A percentile compares a stretch with the other conserved stretches of the same genome.
Conservation (phyloP, 2,888 invertebrate species). For the Cyrtodaria siliqua region DNA sequence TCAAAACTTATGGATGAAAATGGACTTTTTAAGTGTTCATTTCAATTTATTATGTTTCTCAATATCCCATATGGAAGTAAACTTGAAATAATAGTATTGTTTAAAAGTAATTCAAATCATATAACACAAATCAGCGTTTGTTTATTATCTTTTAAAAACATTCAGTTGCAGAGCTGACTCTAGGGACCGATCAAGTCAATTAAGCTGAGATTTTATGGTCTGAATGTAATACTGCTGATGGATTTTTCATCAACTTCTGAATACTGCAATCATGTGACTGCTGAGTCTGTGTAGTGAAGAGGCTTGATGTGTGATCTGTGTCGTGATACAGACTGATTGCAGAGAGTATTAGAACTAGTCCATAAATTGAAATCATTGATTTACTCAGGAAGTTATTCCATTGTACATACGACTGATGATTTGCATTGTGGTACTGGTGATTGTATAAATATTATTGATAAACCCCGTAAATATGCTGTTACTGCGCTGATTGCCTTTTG, state of each 20-base stretch:
- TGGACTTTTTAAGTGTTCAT: too few relatives aligned
- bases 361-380: conserved; percentile 52
- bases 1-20: too few relatives aligned
- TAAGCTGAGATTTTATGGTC: too few relatives aligned
- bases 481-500: conserved; percentile 14
- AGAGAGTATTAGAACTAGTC: conserved; percentile 28
- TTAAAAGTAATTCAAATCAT: too few relatives aligned
- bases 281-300: conserved; percentile 19
- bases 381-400: conserved; percentile 35
- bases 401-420: conserved; percentile 34
- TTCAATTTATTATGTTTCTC: too few relatives aligned
- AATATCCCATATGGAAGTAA: too few relatives aligned
- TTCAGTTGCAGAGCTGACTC: too few relatives aligned
- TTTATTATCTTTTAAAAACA: too few relatives aligned
- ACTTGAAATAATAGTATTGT: too few relatives aligned
- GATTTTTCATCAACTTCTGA: background rate
- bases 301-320: conserved; percentile 25
- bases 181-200: too few relatives aligned
- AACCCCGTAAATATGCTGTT: conserved; percentile 26
- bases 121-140: too few relatives aligned
- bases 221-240: too few relatives aligned
- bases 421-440: conserved; percentile 33
- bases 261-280: conserved; percentile 21
- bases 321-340: conserved; percentile 40
- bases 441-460: conserved; percentile 41